Percentiles rank a stretch among this genome's conserved stretches.
Conservation (phyloP, 2,113 vertebrate species). For the Petrocephalus zakoni region DNA sequence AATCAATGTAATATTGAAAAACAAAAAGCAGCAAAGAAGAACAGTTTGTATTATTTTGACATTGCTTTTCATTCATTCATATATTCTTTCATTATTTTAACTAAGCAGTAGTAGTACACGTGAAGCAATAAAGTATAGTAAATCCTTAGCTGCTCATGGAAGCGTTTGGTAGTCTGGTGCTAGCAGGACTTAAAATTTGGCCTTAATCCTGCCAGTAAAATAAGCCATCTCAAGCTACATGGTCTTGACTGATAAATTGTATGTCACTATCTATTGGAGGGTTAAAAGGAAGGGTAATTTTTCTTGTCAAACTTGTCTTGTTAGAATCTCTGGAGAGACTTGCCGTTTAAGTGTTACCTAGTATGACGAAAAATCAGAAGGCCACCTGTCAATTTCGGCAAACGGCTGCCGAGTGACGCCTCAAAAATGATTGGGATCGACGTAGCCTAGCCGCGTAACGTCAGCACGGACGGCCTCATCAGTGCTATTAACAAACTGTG, state of each 20-base stretch:
- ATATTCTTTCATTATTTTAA: neutral
- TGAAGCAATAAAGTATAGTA: neutral
- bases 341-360: constrained; percentile 4
- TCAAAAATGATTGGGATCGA: neutral
- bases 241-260: constrained; percentile 30
- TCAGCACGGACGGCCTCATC: neutral
- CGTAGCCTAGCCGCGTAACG: neutral
- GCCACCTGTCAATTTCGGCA: constrained; percentile 1
- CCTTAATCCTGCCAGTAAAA: constrained; percentile 38
- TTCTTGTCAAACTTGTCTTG: constrained; percentile 24
- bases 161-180: neutral
- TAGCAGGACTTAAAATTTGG: constrained; percentile 26
- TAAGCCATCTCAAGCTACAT: constrained; percentile 23
- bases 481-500: neutral
- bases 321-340: neutral
- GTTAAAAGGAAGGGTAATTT: constrained; percentile 25
- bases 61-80: neutral
- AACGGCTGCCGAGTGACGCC: neutral
- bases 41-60: neutral
- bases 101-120: neutral
- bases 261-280: constrained; percentile 23
- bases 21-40: neutral
- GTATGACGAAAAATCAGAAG: neutral
- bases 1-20: neutral
- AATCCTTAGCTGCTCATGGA: constrained; percentile 6